Evolutionary conservation across 2,113 vertebrate species (phyloP).

Genomic region (Anarhynchus alexandrinus): DNA sequence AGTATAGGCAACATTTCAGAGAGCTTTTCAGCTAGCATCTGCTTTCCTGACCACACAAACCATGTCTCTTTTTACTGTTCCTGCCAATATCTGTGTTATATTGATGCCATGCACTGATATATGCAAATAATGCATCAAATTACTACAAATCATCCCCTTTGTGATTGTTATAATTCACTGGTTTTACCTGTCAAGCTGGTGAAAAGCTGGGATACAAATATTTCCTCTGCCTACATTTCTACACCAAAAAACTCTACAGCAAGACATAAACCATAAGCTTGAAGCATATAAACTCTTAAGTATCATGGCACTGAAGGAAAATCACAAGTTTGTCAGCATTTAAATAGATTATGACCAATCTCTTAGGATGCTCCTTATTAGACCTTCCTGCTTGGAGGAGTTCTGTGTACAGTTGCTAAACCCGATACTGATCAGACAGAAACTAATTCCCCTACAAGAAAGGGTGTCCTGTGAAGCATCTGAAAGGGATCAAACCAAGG

Average conservation of each 20-base stretch:
- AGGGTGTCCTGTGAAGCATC: neutral
- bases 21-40: neutral
- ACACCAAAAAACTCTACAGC: neutral
- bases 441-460: neutral
- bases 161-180: neutral
- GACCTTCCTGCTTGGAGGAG: neutral
- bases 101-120: neutral
- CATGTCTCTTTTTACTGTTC: neutral
- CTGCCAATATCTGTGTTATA: neutral
- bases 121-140: neutral
- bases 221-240: neutral
- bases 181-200: neutral
- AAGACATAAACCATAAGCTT: neutral
- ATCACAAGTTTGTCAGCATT: neutral
- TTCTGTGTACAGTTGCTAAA: neutral
- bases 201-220: neutral
- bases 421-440: neutral
- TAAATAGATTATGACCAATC: neutral
- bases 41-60: neutral
- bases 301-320: neutral
- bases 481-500: neutral
- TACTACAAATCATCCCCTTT: neutral
- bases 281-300: neutral
- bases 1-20: neutral
- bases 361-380: neutral